Base-by-base conservation (phyloP, 2,113 vertebrate genomes). In the Lanius collurio region DNA sequence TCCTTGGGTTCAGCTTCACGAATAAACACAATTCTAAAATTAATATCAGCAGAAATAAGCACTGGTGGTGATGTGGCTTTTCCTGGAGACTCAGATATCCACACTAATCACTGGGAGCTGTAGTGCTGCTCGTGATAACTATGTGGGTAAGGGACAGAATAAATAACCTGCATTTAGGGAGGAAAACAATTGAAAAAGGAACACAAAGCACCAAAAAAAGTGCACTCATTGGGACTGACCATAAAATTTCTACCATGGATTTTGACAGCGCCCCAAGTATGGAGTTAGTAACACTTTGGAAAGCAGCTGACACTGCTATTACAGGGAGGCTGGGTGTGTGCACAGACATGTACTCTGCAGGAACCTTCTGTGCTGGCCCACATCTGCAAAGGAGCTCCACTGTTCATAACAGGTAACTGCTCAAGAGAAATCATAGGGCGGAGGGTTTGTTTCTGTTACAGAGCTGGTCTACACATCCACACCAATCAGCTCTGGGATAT, bases 21-120 rank as follows among this genome's bases (percentile, higher is more conserved):
- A 62, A 69, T 44, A 87, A 93, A 77, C 68, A 84, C 42, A 16
- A 33, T 84, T 93, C 94, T 95, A 95, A 96, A 95, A 94, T 87
- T 81, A 83, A 10, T 84, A 93, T 49, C 78, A 59, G 78, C 83
- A 92, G 41, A 57, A 95, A 68, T 46, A 53, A 87, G 77, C 85
- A 3, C 37, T 3, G 21, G 87, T 1, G 65, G 73, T 62, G 94
- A 76, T n/a, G 71, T 67, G 80, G 88, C 90, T 94, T 93, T 67
- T 77, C 52, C 52, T 52, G 89, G 81, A 92, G 90, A 63, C 89
- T 70, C 75, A 47, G 90, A 65, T 21, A 88, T 52, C 86, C 95
- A 70, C 79, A 26, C 64, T 90, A 81, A 94, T 92, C 94, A 39
- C 68, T 13, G 46, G 57, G 83, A 93, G 52, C 56, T 60, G 68